These are phyloP conservation scores for Amyelois transitella DNA, from an alignment of 1,140 invertebrate genomes.

Conservation along the genomic window DNA sequence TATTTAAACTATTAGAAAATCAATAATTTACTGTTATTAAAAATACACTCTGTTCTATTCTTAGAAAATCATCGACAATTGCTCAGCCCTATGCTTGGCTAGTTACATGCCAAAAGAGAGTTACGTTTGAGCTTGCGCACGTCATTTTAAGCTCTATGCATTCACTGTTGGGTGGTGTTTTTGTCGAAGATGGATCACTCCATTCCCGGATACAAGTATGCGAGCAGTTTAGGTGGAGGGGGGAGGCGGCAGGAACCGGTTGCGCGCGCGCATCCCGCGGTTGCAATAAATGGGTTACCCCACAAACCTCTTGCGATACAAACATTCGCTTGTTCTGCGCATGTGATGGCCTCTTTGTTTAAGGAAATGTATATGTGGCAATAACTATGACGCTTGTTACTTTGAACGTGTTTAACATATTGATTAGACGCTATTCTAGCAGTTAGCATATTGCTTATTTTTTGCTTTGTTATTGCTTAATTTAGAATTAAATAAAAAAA, in stretches of 20 bases:
- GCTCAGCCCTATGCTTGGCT: conserved; percentile 18
- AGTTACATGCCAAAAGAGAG: conserved; percentile 35
- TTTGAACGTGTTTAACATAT: too few relatives aligned
- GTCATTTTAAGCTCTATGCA: conserved; percentile 23
- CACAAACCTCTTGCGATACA: conserved; percentile 67
- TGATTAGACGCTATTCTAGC: too few relatives aligned
- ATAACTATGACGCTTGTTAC: too few relatives aligned
- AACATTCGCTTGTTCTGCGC: conserved; percentile 21
- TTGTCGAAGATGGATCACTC: conserved; percentile 32
- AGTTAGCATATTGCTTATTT: too few relatives aligned
- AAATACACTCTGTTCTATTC: too few relatives aligned
- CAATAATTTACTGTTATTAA: too few relatives aligned
- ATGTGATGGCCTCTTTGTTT: background rate
- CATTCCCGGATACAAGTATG: conserved; percentile 57
- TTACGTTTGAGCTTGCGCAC: conserved; percentile 8
- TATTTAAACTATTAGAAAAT: too few relatives aligned
- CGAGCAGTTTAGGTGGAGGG: conserved; percentile 28
- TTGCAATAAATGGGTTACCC: conserved; percentile 65
- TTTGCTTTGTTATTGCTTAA: too few relatives aligned
- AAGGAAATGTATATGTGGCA: background rate
- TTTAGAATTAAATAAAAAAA: background rate
- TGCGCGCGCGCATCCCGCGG: conserved; percentile 43
- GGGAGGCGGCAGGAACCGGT: conserved; percentile 43
- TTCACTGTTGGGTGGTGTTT: conserved; percentile 9
- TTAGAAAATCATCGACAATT: background rate